phyloP scores from a whole-genome alignment of 23 tunicate genomes.

The Clavelina lepadiformis region DNA sequence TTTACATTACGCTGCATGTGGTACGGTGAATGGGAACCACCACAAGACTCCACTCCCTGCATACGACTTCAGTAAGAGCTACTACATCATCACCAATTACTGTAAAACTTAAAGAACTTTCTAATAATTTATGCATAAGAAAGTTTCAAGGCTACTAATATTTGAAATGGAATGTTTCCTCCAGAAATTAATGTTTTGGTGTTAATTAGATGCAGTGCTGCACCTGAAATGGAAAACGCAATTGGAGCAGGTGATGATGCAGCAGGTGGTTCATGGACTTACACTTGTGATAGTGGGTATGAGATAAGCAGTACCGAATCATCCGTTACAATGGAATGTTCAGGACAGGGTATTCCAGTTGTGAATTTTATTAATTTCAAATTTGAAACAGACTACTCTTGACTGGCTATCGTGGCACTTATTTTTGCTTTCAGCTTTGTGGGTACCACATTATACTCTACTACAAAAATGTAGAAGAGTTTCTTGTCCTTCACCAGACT shows the following conservation, averaged over 20 bases:
- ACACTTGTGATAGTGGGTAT: constrained; percentile 17
- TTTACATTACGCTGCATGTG: constrained; percentile 32
- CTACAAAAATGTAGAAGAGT: constrained; percentile 19
- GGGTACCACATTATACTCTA: constrained; percentile 24
- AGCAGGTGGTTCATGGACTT: constrained; percentile 31
- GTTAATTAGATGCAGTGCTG: constrained; percentile 15
- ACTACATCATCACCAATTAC: too few relatives aligned
- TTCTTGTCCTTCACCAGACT: constrained; percentile 21
- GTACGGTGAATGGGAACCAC: constrained; percentile 67
- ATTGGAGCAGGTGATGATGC: constrained; percentile 16
- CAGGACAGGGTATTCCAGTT: too few relatives aligned
- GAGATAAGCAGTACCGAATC: background rate
- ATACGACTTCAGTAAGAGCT: background rate
- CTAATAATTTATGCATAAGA: too few relatives aligned
- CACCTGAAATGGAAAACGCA: constrained; percentile 27
- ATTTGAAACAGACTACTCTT: too few relatives aligned
- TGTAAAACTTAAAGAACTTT: too few relatives aligned
- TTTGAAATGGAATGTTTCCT: too few relatives aligned
- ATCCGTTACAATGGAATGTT: background rate
- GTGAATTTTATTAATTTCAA: too few relatives aligned
- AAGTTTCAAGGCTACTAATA: too few relatives aligned
- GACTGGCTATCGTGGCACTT: too few relatives aligned
- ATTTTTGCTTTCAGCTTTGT: constrained; percentile 6
- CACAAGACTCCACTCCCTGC: constrained; percentile 1
- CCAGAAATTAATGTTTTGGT: constrained; percentile 1